These are phyloP conservation scores for Petrocephalus zakoni DNA, from an alignment of 2,113 vertebrate genomes.

Conservation along the genomic window DNA sequence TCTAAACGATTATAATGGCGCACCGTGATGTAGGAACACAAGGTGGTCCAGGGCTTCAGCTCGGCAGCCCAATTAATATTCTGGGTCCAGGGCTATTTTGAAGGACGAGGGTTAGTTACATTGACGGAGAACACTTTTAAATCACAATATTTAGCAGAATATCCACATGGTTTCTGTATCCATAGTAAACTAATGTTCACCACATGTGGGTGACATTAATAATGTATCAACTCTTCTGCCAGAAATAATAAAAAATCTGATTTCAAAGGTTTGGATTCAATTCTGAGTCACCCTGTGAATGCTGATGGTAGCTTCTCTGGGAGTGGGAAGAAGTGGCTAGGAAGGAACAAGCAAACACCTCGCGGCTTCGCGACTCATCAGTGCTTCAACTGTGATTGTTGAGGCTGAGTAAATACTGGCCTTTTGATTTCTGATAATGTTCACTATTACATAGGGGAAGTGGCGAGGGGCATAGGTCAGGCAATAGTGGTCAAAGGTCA, in stretches of 20 bases:
- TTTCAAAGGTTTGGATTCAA: background rate
- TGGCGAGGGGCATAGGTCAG: background rate
- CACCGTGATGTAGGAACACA: background rate
- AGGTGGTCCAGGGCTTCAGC: background rate
- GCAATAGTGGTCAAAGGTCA: background rate
- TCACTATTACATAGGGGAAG: background rate
- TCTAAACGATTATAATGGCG: background rate
- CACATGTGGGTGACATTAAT: background rate
- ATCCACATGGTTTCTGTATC: background rate
- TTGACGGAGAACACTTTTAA: background rate
- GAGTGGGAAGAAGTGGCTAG: background rate
- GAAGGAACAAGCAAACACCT: background rate
- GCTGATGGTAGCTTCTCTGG: background rate
- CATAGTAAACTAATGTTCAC: background rate
- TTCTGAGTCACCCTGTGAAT: background rate
- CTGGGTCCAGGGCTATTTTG: background rate
- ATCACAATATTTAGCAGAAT: background rate
- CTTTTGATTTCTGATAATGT: background rate
- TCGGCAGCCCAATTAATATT: background rate
- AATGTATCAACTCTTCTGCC: background rate
- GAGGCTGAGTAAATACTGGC: background rate
- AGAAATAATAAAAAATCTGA: background rate
- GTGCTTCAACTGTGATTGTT: background rate
- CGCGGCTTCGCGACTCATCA: background rate
- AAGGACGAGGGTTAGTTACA: background rate